Conservation (phyloP, 2,888 invertebrate genomes). For the Synergus japonicus region DNA sequence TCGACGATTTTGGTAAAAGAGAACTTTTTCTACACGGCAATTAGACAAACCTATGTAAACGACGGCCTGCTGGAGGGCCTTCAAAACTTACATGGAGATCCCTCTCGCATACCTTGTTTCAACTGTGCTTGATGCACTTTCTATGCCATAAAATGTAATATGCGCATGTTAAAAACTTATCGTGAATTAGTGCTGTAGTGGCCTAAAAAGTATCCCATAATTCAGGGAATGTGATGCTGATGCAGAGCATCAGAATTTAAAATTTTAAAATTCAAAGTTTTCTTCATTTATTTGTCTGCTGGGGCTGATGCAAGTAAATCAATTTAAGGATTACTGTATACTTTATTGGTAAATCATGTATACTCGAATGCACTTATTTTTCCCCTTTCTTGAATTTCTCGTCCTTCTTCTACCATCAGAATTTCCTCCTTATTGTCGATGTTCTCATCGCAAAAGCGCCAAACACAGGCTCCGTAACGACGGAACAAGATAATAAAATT, state of each 20-base stretch:
- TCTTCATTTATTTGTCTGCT: too few species aligned
- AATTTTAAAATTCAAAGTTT: background rate
- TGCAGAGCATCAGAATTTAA: background rate
- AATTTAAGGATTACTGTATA: background rate
- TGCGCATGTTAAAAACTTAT: slow-evolving; percentile 68
- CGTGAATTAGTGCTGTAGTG: slow-evolving; percentile 52
- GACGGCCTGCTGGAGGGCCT: slow-evolving; percentile 66
- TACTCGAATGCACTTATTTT: slow-evolving; percentile 15
- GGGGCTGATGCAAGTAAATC: background rate
- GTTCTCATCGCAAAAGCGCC: slow-evolving; percentile 43
- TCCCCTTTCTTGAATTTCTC: background rate
- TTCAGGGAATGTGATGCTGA: background rate
- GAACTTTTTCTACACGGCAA: slow-evolving; percentile 67
- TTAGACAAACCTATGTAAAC: slow-evolving; percentile 69
- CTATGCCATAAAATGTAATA: slow-evolving; percentile 64
- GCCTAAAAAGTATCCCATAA: background rate
- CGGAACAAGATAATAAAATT: slow-evolving; percentile 75
- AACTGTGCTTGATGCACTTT: slow-evolving; percentile 3
- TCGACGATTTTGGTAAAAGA: slow-evolving; percentile 37
- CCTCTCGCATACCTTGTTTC: slow-evolving; percentile 10
- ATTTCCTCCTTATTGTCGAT: slow-evolving; percentile 28
- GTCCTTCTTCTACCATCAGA: background rate
- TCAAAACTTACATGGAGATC: slow-evolving; percentile 66
- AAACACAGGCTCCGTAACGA: slow-evolving; percentile 58
- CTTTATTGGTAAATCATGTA: slow-evolving; percentile 16